Conservation (phyloP, 1,140 invertebrate species). For the Drosophila nebulosa region DNA sequence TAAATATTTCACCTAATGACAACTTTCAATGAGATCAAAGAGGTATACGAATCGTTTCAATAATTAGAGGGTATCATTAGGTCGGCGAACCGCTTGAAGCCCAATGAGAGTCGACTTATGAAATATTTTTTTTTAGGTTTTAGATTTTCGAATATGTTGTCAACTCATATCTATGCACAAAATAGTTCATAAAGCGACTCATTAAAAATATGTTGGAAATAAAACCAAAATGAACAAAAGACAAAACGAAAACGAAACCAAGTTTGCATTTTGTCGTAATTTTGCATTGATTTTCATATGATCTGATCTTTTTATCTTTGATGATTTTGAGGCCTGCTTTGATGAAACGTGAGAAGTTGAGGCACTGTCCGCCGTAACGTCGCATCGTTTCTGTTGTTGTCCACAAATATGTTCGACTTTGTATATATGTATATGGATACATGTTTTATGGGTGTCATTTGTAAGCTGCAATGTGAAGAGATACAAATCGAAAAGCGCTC, state of each 20-base stretch:
- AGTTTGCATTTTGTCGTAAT: constrained; percentile 69
- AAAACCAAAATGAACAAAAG: constrained; percentile 19
- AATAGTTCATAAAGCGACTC: constrained; percentile 35
- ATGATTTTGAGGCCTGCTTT: constrained; percentile 15
- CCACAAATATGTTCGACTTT: not conserved
- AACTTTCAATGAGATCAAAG: too few relatives aligned
- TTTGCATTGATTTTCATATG: constrained; percentile 24
- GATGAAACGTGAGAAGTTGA: not conserved
- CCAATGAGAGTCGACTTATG: too few relatives aligned
- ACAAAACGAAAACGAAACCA: constrained; percentile 21
- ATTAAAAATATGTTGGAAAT: constrained; percentile 6
- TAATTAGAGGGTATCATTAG: not conserved
- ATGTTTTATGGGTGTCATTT: constrained; percentile 49
- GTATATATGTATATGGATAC: not conserved
- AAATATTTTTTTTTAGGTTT: constrained; percentile 3
- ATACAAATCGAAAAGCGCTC: constrained; percentile 38
- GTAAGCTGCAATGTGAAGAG: constrained; percentile 37
- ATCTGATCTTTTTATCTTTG: not conserved
- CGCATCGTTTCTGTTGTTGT: not conserved
- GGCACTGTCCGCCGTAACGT: not conserved
- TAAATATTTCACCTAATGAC: too few relatives aligned
- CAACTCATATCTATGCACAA: constrained; percentile 14
- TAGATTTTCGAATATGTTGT: not conserved
- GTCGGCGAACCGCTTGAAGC: not conserved
- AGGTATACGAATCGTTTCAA: too few relatives aligned